Conservation (phyloP, 2,888 invertebrate species). For the Creontiades dilutus region DNA sequence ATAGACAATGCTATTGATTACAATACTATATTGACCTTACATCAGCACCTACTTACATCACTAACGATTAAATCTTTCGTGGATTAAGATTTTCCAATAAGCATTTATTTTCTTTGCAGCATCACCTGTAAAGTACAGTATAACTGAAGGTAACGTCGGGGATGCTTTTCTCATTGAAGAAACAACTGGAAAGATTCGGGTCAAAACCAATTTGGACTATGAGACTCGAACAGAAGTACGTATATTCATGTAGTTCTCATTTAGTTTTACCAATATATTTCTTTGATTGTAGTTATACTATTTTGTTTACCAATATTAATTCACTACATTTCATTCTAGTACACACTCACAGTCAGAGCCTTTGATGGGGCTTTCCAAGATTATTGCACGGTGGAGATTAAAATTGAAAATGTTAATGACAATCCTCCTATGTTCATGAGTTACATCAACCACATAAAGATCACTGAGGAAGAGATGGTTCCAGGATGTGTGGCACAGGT, state of each 20-base stretch:
- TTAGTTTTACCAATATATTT: not conserved
- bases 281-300: not conserved
- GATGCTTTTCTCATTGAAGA: conserved; percentile 92
- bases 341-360: conserved; percentile 89
- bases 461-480: conserved; percentile 86
- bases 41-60: too few relatives aligned
- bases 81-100: not conserved
- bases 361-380: conserved; percentile 92
- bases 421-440: conserved; percentile 90
- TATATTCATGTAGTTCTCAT: conserved; percentile 35
- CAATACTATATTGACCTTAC: too few relatives aligned
- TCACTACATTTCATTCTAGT: conserved; percentile 79
- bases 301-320: not conserved
- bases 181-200: conserved; percentile 90
- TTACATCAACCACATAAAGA: conserved; percentile 84
- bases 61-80: too few relatives aligned
- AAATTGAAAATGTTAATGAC: conserved; percentile 94
- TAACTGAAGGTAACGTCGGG: conserved; percentile 90
- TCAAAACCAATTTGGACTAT: conserved; percentile 87
- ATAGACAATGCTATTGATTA: too few relatives aligned
- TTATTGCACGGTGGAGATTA: conserved; percentile 89
- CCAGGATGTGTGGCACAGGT: conserved; percentile 86
- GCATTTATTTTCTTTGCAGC: conserved; percentile 79
- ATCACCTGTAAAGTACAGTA: conserved; percentile 91
- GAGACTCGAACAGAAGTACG: conserved; percentile 85